These are phyloP conservation scores for Dryadula phaetusa DNA, from an alignment of 2,888 invertebrate genomes.

Conservation along the genomic window DNA sequence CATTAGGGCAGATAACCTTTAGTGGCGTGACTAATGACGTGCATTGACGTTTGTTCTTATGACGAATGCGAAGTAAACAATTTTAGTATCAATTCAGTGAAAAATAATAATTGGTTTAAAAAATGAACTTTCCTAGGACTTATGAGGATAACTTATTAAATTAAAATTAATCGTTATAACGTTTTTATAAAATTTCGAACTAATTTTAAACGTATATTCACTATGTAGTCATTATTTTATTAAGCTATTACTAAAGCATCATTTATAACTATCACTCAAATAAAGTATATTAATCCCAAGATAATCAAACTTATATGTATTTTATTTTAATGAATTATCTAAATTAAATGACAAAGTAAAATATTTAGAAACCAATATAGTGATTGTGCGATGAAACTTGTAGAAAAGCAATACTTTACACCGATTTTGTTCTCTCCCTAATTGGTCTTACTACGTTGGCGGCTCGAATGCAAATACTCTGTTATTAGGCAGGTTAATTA, in stretches of 20 bases:
- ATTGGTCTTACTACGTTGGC: constrained; percentile 63
- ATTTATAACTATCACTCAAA: too few species aligned
- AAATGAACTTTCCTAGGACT: constrained; percentile 4
- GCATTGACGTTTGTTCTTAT: constrained; percentile 56
- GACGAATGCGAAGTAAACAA: constrained; percentile 43
- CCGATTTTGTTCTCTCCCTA: constrained; percentile 55
- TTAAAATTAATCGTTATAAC: too few species aligned
- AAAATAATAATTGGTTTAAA: background rate
- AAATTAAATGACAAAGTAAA: background rate
- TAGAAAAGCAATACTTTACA: constrained; percentile 36
- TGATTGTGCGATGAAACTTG: constrained; percentile 9
- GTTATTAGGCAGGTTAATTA: constrained; percentile 83
- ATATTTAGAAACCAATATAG: constrained; percentile 13
- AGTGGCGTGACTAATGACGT: constrained; percentile 69
- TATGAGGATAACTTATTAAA: too few species aligned
- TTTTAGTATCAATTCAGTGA: background rate
- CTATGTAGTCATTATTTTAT: too few species aligned
- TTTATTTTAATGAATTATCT: too few species aligned
- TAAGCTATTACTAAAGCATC: too few species aligned
- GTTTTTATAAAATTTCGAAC: too few species aligned
- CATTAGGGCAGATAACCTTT: constrained; percentile 70
- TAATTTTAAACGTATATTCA: too few species aligned
- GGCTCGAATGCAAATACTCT: constrained; percentile 78
- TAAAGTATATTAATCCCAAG: too few species aligned
- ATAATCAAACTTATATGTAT: too few species aligned